phyloP scores from a whole-genome alignment of 2,797 vertebrate genomes.

The Pogonophryne albipinna region DNA sequence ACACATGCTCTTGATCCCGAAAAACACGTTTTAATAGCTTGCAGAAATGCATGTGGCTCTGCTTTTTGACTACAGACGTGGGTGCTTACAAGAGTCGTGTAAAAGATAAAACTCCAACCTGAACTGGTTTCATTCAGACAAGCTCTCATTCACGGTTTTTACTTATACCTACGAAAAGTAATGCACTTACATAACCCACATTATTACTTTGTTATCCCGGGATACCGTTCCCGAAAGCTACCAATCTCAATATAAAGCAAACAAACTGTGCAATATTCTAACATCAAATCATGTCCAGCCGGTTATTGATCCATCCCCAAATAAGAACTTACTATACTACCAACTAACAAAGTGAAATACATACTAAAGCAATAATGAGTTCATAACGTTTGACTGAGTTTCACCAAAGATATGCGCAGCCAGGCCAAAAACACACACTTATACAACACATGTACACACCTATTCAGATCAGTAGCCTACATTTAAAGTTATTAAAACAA shows the following conservation, averaged over 20 bases:
- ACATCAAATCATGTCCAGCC: not conserved
- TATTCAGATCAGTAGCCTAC: not conserved
- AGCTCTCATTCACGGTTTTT: too few species aligned
- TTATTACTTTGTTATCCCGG: not conserved
- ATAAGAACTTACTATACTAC: not conserved
- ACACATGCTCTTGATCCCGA: not conserved
- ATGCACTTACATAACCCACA: too few species aligned
- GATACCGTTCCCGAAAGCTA: not conserved
- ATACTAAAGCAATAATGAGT: not conserved
- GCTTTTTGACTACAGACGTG: not conserved
- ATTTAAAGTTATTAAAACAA: constrained; percentile 7
- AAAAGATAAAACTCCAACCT: not conserved
- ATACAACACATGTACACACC: not conserved
- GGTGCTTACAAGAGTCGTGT: not conserved
- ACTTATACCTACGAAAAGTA: too few species aligned
- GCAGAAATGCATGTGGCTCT: not conserved
- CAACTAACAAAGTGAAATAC: not conserved
- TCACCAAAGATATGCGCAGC: not conserved
- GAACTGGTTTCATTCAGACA: not conserved
- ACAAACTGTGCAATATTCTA: not conserved
- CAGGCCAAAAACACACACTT: not conserved
- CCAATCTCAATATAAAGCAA: not conserved
- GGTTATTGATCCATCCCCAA: not conserved
- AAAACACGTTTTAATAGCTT: constrained; percentile 7
- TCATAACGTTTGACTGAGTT: not conserved